A percentile compares a stretch with the other conserved stretches of the same genome.
Evolutionary conservation across 2,888 invertebrate species (phyloP).

Genomic region (Diabrotica balteata): DNA sequence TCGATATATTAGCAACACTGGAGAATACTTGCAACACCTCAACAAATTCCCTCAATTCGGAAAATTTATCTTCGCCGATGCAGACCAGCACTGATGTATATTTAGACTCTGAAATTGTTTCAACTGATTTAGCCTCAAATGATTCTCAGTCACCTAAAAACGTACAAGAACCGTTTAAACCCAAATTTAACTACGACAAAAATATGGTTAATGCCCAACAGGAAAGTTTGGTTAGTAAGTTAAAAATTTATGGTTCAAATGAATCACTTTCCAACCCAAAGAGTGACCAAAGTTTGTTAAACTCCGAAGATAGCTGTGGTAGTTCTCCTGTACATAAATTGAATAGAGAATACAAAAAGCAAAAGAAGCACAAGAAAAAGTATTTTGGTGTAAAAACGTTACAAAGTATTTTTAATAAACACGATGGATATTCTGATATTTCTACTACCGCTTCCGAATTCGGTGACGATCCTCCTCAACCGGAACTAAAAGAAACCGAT

Average conservation of each 20-base stretch:
- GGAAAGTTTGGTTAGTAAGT: slow-evolving; percentile 18
- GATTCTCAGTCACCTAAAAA: slow-evolving; percentile 61
- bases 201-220: slow-evolving; percentile 11
- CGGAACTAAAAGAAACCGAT: slow-evolving; percentile 22
- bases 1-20: slow-evolving; percentile 44
- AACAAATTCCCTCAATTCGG: slow-evolving; percentile 59
- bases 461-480: slow-evolving; percentile 47
- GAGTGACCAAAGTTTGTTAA: slow-evolving; percentile 59
- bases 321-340: slow-evolving; percentile 67
- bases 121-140: slow-evolving; percentile 58
- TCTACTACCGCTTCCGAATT: slow-evolving; percentile 59
- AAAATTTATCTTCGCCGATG: slow-evolving; percentile 62
- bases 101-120: slow-evolving; percentile 59
- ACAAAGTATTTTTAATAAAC: slow-evolving; percentile 59
- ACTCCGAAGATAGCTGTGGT: slow-evolving; percentile 58
- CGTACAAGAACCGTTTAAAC: slow-evolving; percentile 42
- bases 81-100: slow-evolving; percentile 62
- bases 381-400: slow-evolving; percentile 64
- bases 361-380: slow-evolving; percentile 60
- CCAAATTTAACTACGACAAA: slow-evolving; percentile 39
- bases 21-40: slow-evolving; percentile 58
- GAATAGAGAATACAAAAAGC: slow-evolving; percentile 57
- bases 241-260: slow-evolving; percentile 48
- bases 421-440: slow-evolving; percentile 60
- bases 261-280: slow-evolving; percentile 58